These are phyloP conservation scores for Malurus cyaneus DNA, from an alignment of 2,113 vertebrate genomes.

Conservation along the genomic window DNA sequence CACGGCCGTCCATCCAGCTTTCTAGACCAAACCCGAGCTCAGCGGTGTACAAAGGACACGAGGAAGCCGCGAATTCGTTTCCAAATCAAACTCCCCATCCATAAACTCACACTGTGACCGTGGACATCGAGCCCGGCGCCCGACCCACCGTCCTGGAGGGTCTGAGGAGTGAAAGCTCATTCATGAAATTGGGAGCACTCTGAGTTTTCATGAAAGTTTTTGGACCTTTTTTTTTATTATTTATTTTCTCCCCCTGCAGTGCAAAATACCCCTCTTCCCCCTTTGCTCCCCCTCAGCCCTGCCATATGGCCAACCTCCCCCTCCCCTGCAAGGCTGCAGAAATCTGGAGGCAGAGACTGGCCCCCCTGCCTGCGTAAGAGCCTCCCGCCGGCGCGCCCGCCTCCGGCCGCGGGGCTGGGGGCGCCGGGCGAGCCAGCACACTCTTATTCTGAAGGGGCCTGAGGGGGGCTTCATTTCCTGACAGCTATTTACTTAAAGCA, in stretches of 20 bases:
- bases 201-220: slow-evolving; percentile 53
- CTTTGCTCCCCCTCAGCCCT: slow-evolving; percentile 43
- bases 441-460: slow-evolving; percentile 86
- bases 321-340: slow-evolving; percentile 63
- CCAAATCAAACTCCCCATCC: neutral
- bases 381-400: slow-evolving; percentile 3
- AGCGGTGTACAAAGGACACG: neutral
- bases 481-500: slow-evolving; percentile 95
- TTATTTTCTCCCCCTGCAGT: neutral
- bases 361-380: slow-evolving; percentile 77
- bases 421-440: neutral
- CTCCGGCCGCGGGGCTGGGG: slow-evolving; percentile 46
- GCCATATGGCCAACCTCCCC: slow-evolving; percentile 71
- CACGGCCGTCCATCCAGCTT: neutral
- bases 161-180: slow-evolving; percentile 20
- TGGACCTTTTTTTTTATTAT: neutral
- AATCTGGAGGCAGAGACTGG: slow-evolving; percentile 63
- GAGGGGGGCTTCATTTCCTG: slow-evolving; percentile 85
- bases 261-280: neutral
- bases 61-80: slow-evolving; percentile 11
- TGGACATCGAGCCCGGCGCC: neutral
- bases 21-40: neutral
- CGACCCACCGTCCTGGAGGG: neutral
- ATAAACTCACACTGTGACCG: neutral
- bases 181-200: slow-evolving; percentile 47